Conservation (phyloP, 2,113 vertebrate species). For the Coreoperca whiteheadi region DNA sequence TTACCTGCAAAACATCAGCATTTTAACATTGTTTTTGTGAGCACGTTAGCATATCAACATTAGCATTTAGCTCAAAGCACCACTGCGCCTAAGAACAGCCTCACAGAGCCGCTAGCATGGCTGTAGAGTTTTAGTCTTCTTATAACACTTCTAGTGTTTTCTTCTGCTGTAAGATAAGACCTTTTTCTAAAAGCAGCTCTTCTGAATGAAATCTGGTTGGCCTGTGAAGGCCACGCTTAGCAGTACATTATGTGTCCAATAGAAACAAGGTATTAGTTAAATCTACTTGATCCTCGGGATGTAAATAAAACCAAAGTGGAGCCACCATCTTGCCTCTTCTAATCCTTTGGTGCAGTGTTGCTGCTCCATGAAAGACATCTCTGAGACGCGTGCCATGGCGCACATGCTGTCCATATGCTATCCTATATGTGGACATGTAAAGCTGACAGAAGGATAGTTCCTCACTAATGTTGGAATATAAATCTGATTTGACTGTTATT, state of each 20-base stretch:
- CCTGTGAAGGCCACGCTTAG: not conserved
- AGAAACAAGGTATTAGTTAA: conserved; percentile 65
- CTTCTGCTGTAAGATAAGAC: not conserved
- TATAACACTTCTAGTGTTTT: not conserved
- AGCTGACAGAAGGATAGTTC: conserved; percentile 20
- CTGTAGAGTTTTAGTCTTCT: not conserved
- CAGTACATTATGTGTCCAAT: conserved; percentile 39
- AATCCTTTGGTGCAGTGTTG: conserved; percentile 67
- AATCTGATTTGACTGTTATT: conserved; percentile 58
- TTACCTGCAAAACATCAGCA: not conserved
- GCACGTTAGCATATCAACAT: not conserved
- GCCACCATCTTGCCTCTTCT: conserved; percentile 60
- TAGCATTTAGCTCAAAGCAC: not conserved
- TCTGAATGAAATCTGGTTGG: conserved; percentile 19
- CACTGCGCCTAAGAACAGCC: not conserved
- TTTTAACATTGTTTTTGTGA: not conserved
- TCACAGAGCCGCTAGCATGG: not conserved
- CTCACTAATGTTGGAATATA: conserved; percentile 31
- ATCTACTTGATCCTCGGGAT: conserved; percentile 71
- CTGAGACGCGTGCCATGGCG: conserved; percentile 24
- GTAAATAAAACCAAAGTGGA: conserved; percentile 71
- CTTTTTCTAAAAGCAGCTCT: not conserved
- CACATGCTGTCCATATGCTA: conserved; percentile 47
- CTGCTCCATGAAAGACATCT: conserved; percentile 51
- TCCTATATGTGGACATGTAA: conserved; percentile 12